These are phyloP conservation scores for Hemichromis elongatus DNA, from an alignment of 2,113 vertebrate genomes.

Conservation along the genomic window DNA sequence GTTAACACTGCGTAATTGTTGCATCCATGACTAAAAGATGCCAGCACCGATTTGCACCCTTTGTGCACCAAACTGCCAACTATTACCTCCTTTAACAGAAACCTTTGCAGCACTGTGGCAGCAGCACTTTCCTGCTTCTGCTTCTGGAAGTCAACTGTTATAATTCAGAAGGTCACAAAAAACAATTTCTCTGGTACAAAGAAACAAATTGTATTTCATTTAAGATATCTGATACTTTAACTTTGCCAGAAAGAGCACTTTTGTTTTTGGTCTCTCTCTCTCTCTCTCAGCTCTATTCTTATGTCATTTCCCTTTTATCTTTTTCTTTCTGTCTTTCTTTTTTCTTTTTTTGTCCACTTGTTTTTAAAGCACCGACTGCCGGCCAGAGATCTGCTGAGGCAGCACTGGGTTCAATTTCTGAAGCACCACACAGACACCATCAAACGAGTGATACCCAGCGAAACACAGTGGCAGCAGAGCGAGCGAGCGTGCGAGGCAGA, in stretches of 20 bases:
- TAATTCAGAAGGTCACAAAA: background rate
- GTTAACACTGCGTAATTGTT: background rate
- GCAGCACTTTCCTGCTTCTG: background rate
- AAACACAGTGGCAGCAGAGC: background rate
- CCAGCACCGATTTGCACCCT: background rate
- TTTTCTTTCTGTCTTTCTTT: background rate
- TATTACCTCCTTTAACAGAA: background rate
- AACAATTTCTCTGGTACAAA: background rate
- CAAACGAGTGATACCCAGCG: constrained; percentile 28
- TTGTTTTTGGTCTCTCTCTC: background rate
- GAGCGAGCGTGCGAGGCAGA: background rate
- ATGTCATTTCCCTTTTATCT: background rate
- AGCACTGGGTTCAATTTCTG: constrained; percentile 34
- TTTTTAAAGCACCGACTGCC: background rate
- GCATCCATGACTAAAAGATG: background rate
- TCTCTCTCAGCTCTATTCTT: background rate
- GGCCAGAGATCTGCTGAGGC: constrained; percentile 43
- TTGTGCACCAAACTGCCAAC: background rate
- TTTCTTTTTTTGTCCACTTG: background rate
- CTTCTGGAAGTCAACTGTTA: background rate
- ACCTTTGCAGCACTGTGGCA: background rate
- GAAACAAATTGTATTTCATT: background rate
- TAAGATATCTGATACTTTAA: background rate
- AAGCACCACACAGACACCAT: constrained; percentile 11
- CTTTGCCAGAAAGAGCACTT: background rate